Percentiles rank a stretch among this genome's conserved stretches.
Conservation (phyloP, 1,140 invertebrate genomes). For the Zophobas atratus region DNA sequence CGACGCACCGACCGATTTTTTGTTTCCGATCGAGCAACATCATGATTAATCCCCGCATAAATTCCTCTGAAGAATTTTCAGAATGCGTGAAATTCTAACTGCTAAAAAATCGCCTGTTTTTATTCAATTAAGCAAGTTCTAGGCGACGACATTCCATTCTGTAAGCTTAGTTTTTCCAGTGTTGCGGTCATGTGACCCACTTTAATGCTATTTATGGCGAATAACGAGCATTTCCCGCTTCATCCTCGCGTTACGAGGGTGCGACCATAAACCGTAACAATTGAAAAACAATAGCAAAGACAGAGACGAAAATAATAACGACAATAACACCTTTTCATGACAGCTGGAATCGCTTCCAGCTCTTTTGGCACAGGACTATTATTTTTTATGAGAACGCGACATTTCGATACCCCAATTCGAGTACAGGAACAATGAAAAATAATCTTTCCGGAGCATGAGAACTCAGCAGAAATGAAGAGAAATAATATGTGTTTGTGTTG, state of each 20-base stretch:
- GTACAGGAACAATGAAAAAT: no score
- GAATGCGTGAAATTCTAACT: constrained; percentile 7
- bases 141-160: constrained; percentile 9
- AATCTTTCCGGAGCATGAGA: no score
- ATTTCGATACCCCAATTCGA: not conserved
- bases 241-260: constrained; percentile 13
- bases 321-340: no score
- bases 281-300: constrained; percentile 18
- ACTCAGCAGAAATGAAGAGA: no score
- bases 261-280: constrained; percentile 1
- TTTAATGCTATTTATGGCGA: not conserved
- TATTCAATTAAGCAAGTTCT: constrained; percentile 17
- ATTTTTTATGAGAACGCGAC: constrained; percentile 20
- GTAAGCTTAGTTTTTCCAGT: constrained; percentile 12
- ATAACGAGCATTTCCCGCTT: constrained; percentile 3
- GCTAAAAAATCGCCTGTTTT: not conserved
- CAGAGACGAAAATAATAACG: constrained; percentile 14
- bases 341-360: no score
- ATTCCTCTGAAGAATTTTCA: not conserved
- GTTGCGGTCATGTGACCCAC: constrained; percentile 4
- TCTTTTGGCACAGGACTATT: not conserved
- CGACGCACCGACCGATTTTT: no score
- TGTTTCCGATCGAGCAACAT: no score
- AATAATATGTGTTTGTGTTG: no score
- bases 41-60: not conserved